phyloP scores from a whole-genome alignment of 2,888 invertebrate genomes.

The Nymphalis polychloros region DNA sequence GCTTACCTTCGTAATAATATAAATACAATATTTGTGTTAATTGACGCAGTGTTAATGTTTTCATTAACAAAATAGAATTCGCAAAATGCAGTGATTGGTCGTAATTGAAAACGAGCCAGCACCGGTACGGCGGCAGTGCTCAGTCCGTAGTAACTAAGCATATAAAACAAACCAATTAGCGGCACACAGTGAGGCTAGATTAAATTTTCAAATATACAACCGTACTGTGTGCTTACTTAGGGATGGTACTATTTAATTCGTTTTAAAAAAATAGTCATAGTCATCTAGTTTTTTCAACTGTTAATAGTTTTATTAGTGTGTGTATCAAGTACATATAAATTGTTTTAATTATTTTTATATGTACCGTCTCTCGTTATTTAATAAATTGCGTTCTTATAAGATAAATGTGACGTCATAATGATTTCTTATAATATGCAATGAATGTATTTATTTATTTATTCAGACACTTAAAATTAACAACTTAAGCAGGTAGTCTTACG shows the following conservation, averaged over 20 bases:
- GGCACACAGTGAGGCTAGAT: constrained; percentile 76
- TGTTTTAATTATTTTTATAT: too few relatives aligned
- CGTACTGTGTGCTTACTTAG: constrained; percentile 43
- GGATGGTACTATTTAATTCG: constrained; percentile 45
- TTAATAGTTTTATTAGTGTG: too few relatives aligned
- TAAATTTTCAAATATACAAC: constrained; percentile 75
- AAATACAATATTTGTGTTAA: neutral
- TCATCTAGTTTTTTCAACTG: too few relatives aligned
- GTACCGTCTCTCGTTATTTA: too few relatives aligned
- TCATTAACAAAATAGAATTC: constrained; percentile 5
- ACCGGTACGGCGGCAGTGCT: constrained; percentile 5
- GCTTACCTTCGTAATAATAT: neutral
- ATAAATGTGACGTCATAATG: too few relatives aligned
- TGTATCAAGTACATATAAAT: too few relatives aligned
- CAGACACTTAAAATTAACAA: too few relatives aligned
- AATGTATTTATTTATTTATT: too few relatives aligned
- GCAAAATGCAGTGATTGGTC: constrained; percentile 28
- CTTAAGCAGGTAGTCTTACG: too few relatives aligned
- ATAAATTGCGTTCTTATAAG: too few relatives aligned
- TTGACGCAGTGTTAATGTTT: neutral
- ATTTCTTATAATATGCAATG: too few relatives aligned
- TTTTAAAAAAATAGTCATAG: too few relatives aligned
- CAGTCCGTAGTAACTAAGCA: constrained; percentile 59
- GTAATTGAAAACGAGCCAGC: constrained; percentile 36
- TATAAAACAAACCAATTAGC: constrained; percentile 78